Evolutionary conservation across 2,797 vertebrate genomes (phyloP).

Genomic region (Naso thynnoides): DNA sequence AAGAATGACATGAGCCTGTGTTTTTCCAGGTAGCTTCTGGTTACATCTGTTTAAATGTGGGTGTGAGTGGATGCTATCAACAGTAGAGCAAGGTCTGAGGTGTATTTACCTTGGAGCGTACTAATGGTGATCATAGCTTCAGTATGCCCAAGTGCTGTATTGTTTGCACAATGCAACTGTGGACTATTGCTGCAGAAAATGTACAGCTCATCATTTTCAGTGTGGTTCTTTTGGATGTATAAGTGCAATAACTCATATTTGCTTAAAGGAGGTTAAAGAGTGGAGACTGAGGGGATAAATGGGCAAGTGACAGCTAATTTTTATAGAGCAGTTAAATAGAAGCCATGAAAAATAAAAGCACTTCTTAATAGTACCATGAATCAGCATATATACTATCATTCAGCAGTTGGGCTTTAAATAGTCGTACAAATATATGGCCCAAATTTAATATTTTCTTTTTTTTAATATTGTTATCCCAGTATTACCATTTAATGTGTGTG

Average conservation of each 20-base stretch:
- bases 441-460: neutral
- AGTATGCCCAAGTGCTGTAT: neutral
- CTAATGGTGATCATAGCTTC: neutral
- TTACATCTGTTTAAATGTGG: constrained; percentile 23
- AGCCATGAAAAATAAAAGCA: constrained; percentile 9
- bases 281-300: neutral
- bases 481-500: constrained; percentile 1
- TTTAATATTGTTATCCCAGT: neutral
- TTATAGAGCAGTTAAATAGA: neutral
- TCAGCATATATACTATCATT: constrained; percentile 3
- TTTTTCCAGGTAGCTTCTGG: constrained; percentile 14
- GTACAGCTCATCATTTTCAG: constrained; percentile 12
- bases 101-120: neutral
- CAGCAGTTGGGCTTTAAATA: constrained; percentile 9
- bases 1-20: constrained; percentile 13
- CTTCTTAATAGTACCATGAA: neutral
- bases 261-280: constrained; percentile 10
- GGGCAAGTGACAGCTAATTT: constrained; percentile 2
- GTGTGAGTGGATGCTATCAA: neutral
- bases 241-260: neutral
- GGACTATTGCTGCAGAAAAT: constrained; percentile 12
- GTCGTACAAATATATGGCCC: neutral
- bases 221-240: constrained; percentile 17
- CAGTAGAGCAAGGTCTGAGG: neutral
- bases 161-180: neutral